Base-by-base conservation (phyloP, 2,113 vertebrate species). In the Gadus macrocephalus region DNA sequence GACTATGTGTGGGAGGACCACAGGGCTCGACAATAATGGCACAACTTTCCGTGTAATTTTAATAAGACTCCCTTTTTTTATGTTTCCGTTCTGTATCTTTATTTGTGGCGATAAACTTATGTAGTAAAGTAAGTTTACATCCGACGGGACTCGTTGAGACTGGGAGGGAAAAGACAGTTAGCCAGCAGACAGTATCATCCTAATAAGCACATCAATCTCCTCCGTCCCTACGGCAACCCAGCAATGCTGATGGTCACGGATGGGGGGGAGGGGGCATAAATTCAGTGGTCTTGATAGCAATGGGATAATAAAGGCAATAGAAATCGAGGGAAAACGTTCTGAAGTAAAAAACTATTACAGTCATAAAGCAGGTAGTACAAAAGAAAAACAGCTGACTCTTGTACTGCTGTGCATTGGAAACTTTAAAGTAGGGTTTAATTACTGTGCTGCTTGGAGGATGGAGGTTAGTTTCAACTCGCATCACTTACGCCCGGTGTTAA, bases 201-300 rank as follows among this genome's bases (percentile, higher is more conserved):
- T 70, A 70, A 83, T 79, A 69, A 81, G 80, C 83, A 66, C 72
- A 78, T 68, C 85, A 78, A 84, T 82, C 69, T 74, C 38, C 58
- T 55, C 65, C 61, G 20, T 67, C 73, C 31, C 58, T 55, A 67
- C 65, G 20, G 71, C 76, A 76, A 49, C 17, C 53, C 62, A 77
- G 62, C 66, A 31, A 53, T 62, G 62, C 68, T 69, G 68, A 71
- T 59, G 74, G 31, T 65, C 17, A 12, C 5, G 55, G 55, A 14
- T 5, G 55, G 55, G 55, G n/a, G 42, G 66, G 22, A 20, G 42
- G 16, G 35, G 64, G 74, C 67, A 59, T 53, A 35, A 64, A 70
- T 42, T 22, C 20, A 31, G 53, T 64, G 62, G 28, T 67, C 38
- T 61, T 74, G 66, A 58, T 42, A 56, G 59, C 49, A 58, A 61